Conservation (phyloP, 2,113 vertebrate genomes). For the Platysteira castanea region DNA sequence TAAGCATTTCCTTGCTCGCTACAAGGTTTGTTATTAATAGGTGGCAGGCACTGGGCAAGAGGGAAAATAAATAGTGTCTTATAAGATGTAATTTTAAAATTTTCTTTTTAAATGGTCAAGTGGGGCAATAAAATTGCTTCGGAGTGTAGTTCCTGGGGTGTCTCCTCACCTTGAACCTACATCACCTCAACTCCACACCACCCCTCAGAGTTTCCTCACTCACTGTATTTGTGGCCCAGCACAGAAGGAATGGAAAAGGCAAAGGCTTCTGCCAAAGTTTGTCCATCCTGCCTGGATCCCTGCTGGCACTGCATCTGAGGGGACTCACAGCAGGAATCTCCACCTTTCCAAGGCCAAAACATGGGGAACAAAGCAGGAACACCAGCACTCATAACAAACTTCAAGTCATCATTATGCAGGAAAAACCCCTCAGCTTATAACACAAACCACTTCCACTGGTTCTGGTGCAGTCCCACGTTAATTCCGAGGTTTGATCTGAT, state of each 20-base stretch:
- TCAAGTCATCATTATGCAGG: not conserved
- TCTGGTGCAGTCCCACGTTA: not conserved
- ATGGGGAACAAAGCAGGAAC: fast-evolving
- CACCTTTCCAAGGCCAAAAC: not conserved
- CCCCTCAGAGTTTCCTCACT: no score
- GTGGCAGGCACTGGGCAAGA: not conserved
- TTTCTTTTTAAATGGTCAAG: not conserved
- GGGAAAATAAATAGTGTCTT: not conserved
- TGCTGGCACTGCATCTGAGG: fast-evolving
- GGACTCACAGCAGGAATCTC: not conserved
- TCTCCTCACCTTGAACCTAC: not conserved
- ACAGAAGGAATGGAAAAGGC: not conserved
- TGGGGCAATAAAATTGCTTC: not conserved
- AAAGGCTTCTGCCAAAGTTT: not conserved
- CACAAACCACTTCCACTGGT: not conserved
- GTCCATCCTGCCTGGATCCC: no score
- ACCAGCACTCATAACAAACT: not conserved
- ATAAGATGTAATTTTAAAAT: not conserved
- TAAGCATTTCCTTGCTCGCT: not conserved
- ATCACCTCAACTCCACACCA: not conserved
- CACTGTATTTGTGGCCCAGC: fast-evolving
- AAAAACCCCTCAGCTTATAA: not conserved
- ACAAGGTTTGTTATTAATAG: not conserved
- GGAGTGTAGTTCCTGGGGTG: not conserved
- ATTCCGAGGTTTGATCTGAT: not conserved